Conservation (phyloP, 1,140 invertebrate species). For the Aplysia californica region DNA sequence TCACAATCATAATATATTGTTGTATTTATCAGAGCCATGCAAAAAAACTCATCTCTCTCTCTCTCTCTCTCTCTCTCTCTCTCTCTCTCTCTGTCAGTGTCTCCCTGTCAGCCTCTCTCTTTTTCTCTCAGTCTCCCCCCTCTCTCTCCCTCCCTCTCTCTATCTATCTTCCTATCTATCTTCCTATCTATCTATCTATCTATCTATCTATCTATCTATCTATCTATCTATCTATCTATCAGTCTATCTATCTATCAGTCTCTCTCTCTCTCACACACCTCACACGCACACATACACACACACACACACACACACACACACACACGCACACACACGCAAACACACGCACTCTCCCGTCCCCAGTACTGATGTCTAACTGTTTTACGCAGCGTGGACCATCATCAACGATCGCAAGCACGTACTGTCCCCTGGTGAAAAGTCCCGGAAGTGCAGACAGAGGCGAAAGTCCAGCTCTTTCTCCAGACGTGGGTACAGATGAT, state of each 20-base stretch:
- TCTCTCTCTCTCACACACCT: no score
- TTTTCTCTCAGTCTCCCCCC: neutral
- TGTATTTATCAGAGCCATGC: neutral
- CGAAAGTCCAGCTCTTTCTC: constrained; percentile 57
- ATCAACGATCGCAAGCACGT: no score
- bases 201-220: neutral
- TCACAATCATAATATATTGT: no score
- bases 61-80: constrained; percentile 33
- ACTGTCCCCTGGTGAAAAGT: constrained; percentile 61
- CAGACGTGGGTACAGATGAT: constrained; percentile 54
- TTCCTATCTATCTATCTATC: neutral
- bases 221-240: neutral
- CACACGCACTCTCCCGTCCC: no score
- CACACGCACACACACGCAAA: no score
- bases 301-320: no score
- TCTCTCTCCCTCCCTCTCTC: constrained; percentile 16
- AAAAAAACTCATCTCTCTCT: neutral
- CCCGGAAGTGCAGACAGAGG: constrained; percentile 60
- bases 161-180: neutral
- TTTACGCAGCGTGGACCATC: no score
- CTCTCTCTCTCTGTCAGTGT: constrained; percentile 31
- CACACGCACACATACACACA: no score
- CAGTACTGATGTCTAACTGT: no score
- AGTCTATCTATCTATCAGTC: neutral
- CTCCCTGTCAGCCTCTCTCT: constrained; percentile 10